phyloP scores from a whole-genome alignment of 1,140 invertebrate species.

The Drosophila funebris region DNA sequence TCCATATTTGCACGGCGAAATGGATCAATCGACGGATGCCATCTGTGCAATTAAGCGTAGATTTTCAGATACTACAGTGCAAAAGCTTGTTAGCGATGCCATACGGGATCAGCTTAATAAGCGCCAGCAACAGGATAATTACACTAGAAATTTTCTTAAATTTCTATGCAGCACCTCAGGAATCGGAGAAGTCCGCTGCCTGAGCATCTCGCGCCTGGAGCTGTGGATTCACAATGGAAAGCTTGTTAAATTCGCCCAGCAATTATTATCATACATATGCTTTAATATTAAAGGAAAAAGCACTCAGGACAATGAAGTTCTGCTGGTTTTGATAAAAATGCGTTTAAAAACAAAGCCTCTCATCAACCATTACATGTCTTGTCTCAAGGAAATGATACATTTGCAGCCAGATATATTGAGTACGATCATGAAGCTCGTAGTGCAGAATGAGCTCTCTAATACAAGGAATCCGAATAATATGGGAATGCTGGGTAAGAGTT shows the following conservation, averaged over 20 bases:
- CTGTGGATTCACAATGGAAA: constrained; percentile 98
- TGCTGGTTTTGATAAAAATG: constrained; percentile 95
- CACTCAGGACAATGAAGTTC: constrained; percentile 93
- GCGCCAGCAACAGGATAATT: constrained; percentile 92
- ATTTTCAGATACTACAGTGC: constrained; percentile 89
- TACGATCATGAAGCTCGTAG: constrained; percentile 95
- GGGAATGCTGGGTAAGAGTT: constrained; percentile 84
- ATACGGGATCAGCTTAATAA: constrained; percentile 94
- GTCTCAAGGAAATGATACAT: constrained; percentile 88
- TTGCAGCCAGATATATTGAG: constrained; percentile 90
- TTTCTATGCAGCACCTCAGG: constrained; percentile 93
- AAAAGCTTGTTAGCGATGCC: constrained; percentile 92
- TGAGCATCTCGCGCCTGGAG: constrained; percentile 93
- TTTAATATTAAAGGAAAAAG: constrained; percentile 91
- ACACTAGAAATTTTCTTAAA: constrained; percentile 94
- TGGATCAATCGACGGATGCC: constrained; percentile 52
- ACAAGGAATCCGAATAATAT: constrained; percentile 97
- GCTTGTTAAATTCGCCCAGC: constrained; percentile 94
- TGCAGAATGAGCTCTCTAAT: constrained; percentile 97
- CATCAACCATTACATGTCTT: constrained; percentile 93
- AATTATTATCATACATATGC: constrained; percentile 96
- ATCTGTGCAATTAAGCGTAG: constrained; percentile 84
- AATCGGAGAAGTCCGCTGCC: constrained; percentile 91
- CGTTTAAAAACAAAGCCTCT: constrained; percentile 96
- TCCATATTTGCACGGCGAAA: constrained; percentile 59